Conservation (phyloP, 2,113 vertebrate species). For the Notechis scutatus region DNA sequence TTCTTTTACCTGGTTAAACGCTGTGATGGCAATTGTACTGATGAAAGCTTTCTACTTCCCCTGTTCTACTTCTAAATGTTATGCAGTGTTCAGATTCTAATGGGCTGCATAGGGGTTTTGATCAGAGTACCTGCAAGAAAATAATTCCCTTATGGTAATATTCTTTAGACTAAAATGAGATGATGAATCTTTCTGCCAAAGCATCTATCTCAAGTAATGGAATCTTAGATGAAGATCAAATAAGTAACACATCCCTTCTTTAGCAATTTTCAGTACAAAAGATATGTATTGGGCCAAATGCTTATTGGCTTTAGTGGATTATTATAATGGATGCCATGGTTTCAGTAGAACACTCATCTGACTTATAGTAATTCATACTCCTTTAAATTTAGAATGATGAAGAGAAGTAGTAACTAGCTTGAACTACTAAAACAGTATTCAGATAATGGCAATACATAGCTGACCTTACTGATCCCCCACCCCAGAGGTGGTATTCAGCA, state of each 20-base stretch:
- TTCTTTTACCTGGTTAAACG: constrained; percentile 26
- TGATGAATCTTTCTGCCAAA: background rate
- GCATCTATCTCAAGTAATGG: background rate
- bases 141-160: constrained; percentile 21
- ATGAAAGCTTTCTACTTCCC: constrained; percentile 13
- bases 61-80: background rate
- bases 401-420: background rate
- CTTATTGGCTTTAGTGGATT: background rate
- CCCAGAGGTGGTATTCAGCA: too few relatives aligned
- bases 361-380: background rate
- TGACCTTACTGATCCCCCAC: background rate
- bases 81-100: constrained; percentile 35
- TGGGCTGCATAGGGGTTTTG: background rate
- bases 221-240: background rate
- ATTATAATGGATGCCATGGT: background rate
- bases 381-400: background rate
- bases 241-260: background rate
- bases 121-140: background rate
- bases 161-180: background rate
- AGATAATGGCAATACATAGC: background rate
- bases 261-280: background rate
- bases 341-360: background rate
- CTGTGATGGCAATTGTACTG: background rate
- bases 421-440: background rate
- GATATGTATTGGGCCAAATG: background rate